phyloP scores from a whole-genome alignment of 2,888 invertebrate genomes.

The Endotricha flammealis region DNA sequence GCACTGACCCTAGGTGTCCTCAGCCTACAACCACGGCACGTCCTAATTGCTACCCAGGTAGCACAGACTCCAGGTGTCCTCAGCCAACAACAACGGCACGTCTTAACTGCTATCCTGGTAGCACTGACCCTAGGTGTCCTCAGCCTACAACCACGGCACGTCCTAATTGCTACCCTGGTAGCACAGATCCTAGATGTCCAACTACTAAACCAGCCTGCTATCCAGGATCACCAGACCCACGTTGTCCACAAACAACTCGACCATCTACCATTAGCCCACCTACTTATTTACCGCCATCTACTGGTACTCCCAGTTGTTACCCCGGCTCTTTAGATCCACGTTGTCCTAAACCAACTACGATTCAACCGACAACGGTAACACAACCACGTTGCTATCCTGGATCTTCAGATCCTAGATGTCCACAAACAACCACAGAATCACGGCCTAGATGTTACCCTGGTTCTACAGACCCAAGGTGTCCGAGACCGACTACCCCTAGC shows the following conservation, averaged over 20 bases:
- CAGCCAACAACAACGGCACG: constrained; percentile 27
- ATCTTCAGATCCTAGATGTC: constrained; percentile 30
- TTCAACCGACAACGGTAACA: constrained; percentile 31
- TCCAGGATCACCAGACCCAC: constrained; percentile 31
- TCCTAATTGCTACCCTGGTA: constrained; percentile 37
- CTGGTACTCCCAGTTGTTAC: constrained; percentile 33
- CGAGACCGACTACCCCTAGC: constrained; percentile 47
- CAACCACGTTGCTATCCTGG: constrained; percentile 31
- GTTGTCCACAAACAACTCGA: constrained; percentile 31
- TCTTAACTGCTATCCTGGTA: constrained; percentile 23
- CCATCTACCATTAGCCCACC: constrained; percentile 19
- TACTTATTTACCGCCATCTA: constrained; percentile 29
- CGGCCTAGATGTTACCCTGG: constrained; percentile 43
- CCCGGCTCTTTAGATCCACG: constrained; percentile 42
- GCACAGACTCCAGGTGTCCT: constrained; percentile 39
- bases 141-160: constrained; percentile 24
- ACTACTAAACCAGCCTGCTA: constrained; percentile 24
- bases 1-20: constrained; percentile 18
- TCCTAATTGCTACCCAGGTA: constrained; percentile 33
- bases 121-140: constrained; percentile 32
- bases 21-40: constrained; percentile 23
- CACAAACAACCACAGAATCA: constrained; percentile 24
- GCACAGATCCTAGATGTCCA: constrained; percentile 33
- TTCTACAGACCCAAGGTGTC: constrained; percentile 40
- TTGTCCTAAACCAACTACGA: constrained; percentile 36